These are phyloP conservation scores for Dendroctonus ponderosae DNA, from an alignment of 1,140 invertebrate species.

Conservation along the genomic window DNA sequence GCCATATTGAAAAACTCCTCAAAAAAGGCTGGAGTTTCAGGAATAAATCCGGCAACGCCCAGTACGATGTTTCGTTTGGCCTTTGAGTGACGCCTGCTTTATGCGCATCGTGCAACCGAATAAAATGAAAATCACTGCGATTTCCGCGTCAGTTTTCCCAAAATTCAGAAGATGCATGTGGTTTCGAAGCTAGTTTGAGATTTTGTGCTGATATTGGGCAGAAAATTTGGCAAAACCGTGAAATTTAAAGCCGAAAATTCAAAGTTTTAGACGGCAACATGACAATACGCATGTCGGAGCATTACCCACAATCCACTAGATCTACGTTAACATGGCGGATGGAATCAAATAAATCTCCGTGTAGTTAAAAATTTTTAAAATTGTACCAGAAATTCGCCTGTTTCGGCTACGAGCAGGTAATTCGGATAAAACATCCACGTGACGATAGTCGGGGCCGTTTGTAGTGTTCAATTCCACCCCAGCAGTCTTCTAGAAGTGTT, in stretches of 20 bases:
- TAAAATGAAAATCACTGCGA: constrained; percentile 1
- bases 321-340: constrained; percentile 67
- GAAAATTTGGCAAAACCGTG: not conserved
- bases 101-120: constrained; percentile 3
- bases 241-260: not conserved
- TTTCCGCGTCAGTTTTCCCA: not conserved
- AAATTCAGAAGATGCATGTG: not conserved
- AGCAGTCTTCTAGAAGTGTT: constrained; percentile 17
- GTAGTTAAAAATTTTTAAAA: constrained; percentile 41
- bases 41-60: not conserved
- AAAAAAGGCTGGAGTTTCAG: not conserved
- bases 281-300: constrained; percentile 17
- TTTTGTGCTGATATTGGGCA: not conserved
- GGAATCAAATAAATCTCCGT: constrained; percentile 68
- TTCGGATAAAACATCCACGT: too few species aligned
- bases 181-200: not conserved
- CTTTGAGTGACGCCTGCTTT: constrained; percentile 10
- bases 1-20: too few species aligned
- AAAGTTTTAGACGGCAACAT: constrained; percentile 5
- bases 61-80: constrained; percentile 7
- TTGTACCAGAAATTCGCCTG: constrained; percentile 16
- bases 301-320: constrained; percentile 35
- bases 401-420: constrained; percentile 16
- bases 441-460: not conserved
- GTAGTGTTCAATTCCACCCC: constrained; percentile 24